A percentile compares a stretch with the other conserved stretches of the same genome.
These are phyloP conservation scores for Paratilapia polleni DNA, from an alignment of 2,113 vertebrate species.

Conservation along the genomic window DNA sequence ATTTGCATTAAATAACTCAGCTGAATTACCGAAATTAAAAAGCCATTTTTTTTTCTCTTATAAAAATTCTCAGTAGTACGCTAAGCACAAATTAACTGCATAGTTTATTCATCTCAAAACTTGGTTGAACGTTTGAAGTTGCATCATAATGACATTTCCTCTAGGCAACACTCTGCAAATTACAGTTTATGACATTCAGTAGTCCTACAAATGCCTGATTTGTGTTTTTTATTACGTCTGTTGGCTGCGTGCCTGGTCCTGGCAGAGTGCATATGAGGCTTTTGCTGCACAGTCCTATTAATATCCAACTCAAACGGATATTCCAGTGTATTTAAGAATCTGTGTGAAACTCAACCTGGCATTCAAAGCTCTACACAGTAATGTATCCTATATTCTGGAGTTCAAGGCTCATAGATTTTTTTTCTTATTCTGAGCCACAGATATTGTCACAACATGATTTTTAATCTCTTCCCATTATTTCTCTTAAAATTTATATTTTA, in stretches of 20 bases:
- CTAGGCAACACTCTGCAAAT: conserved; percentile 58
- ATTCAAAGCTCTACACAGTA: background rate
- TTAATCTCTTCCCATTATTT: conserved; percentile 38
- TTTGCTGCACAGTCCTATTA: conserved; percentile 8
- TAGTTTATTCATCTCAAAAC: conserved; percentile 55
- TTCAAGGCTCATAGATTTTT: background rate
- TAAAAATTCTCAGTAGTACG: conserved; percentile 22
- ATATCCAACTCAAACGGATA: conserved; percentile 38
- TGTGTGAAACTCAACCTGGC: background rate
- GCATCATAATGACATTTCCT: conserved; percentile 59
- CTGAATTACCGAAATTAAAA: conserved; percentile 22
- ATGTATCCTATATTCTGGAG: conserved; percentile 15
- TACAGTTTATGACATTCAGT: conserved; percentile 58
- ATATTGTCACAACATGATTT: conserved; percentile 21
- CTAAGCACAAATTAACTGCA: conserved; percentile 44
- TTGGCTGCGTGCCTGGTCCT: conserved; percentile 47
- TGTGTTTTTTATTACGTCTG: conserved; percentile 44
- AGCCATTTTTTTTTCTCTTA: background rate
- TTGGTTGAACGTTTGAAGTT: conserved; percentile 49
- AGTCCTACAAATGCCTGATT: conserved; percentile 49
- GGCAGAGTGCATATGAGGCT: background rate
- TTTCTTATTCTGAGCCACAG: background rate
- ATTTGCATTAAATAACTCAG: conserved; percentile 32
- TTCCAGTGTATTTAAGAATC: conserved; percentile 20
- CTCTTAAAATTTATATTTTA: conserved; percentile 47